Percentiles rank a stretch among this genome's conserved stretches.
Evolutionary conservation across 2,797 vertebrate genomes (phyloP).

Genomic region (Chiropotes sagulatus): DNA sequence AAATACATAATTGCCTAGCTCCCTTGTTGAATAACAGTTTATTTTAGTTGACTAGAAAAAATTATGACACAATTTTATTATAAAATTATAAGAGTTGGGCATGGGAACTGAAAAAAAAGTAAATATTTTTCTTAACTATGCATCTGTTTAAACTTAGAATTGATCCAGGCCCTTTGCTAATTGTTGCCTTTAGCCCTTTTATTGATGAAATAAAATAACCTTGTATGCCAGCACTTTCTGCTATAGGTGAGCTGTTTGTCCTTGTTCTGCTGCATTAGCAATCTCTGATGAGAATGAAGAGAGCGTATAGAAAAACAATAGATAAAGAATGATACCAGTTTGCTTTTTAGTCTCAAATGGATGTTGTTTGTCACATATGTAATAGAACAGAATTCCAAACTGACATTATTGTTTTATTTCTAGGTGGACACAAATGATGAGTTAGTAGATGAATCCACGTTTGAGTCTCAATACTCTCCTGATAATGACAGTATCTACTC

Average conservation of each 20-base stretch:
- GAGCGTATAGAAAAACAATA: background rate
- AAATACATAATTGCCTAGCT: background rate
- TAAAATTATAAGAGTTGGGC: background rate
- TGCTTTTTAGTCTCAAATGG: background rate
- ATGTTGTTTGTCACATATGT: slow-evolving; percentile 47
- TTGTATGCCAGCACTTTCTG: background rate
- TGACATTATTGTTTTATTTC: slow-evolving; percentile 76
- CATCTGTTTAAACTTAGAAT: slow-evolving; percentile 17
- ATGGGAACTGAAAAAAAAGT: background rate
- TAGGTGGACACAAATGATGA: slow-evolving; percentile 94
- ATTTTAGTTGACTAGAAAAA: slow-evolving; percentile 26
- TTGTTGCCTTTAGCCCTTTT: background rate
- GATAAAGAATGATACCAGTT: background rate
- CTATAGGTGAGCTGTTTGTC: background rate
- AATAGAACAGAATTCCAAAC: slow-evolving; percentile 41
- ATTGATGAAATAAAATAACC: background rate
- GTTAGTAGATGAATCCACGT: slow-evolving; percentile 87
- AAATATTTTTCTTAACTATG: background rate
- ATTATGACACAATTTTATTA: slow-evolving; percentile 15
- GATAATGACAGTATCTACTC: slow-evolving; percentile 88
- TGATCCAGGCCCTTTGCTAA: background rate
- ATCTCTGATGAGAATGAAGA: background rate
- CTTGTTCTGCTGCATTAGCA: background rate
- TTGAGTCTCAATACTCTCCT: slow-evolving; percentile 86
- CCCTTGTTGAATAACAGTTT: background rate